phyloP scores from a whole-genome alignment of 2,888 invertebrate genomes.

The Eremobia ochroleuca region DNA sequence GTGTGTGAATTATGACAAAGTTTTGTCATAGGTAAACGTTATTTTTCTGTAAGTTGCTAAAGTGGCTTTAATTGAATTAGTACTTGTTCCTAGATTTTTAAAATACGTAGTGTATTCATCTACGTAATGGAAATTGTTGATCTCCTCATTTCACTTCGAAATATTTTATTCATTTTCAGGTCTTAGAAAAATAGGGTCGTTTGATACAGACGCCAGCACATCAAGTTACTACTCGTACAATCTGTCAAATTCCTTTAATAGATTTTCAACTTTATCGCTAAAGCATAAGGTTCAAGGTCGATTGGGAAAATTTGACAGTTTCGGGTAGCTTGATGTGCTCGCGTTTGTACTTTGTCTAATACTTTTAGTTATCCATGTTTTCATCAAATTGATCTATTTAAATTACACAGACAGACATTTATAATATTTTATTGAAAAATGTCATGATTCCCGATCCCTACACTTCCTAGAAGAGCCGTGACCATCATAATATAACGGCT shows the following conservation, averaged over 20 bases:
- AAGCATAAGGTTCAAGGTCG: too few species aligned
- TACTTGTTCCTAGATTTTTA: neutral
- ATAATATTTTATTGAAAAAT: neutral
- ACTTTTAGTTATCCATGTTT: neutral
- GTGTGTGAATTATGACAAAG: conserved; percentile 35
- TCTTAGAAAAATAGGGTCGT: neutral
- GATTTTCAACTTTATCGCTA: too few species aligned
- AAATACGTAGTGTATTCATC: neutral
- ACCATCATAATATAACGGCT: too few species aligned
- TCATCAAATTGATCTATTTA: neutral
- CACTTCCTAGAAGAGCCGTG: too few species aligned
- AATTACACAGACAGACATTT: too few species aligned
- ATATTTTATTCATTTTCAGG: neutral
- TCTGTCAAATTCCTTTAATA: too few species aligned
- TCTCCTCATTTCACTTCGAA: neutral
- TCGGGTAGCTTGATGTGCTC: too few species aligned
- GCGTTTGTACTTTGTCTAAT: too few species aligned
- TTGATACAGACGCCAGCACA: too few species aligned
- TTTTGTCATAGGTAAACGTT: neutral
- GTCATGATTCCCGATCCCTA: too few species aligned
- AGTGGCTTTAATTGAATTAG: conserved; percentile 14
- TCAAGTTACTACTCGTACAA: too few species aligned
- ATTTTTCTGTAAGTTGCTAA: neutral
- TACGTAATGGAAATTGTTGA: neutral
- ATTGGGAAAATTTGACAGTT: too few species aligned